These are phyloP conservation scores for Wiebesia pumilae DNA, from an alignment of 1,140 invertebrate genomes.

Conservation along the genomic window DNA sequence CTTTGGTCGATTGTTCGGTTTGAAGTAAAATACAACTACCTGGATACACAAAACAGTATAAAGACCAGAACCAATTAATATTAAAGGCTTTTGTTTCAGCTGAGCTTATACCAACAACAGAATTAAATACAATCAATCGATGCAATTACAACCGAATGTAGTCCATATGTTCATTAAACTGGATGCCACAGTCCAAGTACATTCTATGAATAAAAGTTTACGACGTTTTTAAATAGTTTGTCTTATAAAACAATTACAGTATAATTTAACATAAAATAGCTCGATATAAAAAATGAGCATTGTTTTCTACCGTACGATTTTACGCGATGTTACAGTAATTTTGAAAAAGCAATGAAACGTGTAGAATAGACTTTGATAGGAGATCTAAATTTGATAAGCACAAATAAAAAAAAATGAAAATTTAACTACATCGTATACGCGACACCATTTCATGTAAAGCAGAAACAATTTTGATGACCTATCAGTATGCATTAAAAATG, in stretches of 20 bases:
- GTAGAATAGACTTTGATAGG: background rate
- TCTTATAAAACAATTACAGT: no score
- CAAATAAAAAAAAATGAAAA: background rate
- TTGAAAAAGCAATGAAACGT: background rate
- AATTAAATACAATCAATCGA: background rate
- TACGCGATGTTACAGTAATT: background rate
- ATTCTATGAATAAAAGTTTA: background rate
- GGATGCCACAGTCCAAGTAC: background rate
- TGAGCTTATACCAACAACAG: background rate
- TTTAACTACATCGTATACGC: background rate
- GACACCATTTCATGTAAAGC: background rate
- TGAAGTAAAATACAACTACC: background rate
- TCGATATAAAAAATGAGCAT: no score
- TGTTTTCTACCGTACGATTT: no score
- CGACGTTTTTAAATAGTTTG: background rate
- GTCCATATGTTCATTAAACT: background rate
- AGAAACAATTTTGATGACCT: background rate
- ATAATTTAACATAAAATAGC: no score
- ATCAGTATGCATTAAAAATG: constrained; percentile 1
- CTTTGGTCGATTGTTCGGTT: constrained; percentile 45
- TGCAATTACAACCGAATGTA: background rate
- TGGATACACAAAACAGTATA: background rate
- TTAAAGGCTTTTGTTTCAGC: constrained; percentile 20
- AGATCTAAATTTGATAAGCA: background rate
- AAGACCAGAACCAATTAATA: constrained; percentile 12